phyloP scores from a whole-genome alignment of 2,888 invertebrate species.

The Drosophila seclusa region DNA sequence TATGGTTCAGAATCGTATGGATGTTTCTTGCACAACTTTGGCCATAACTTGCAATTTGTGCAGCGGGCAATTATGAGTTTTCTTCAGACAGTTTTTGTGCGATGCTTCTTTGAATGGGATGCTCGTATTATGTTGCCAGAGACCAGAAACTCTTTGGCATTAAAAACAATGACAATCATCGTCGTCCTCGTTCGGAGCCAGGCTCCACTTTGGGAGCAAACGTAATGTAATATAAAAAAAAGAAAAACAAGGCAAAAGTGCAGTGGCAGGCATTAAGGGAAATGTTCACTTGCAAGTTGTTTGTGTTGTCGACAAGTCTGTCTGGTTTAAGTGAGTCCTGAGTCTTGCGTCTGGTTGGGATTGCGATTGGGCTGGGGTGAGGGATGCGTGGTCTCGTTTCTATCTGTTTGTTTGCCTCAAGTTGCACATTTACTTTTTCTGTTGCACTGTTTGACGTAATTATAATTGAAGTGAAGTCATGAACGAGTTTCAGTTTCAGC shows the following conservation, averaged over 20 bases:
- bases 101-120: conserved; percentile 35
- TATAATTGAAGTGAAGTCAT: conserved; percentile 82
- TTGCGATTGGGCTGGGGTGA: neutral
- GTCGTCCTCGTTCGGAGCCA: conserved; percentile 32
- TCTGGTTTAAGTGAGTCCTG: conserved; percentile 32
- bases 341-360: conserved; percentile 6
- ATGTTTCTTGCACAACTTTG: conserved; percentile 54
- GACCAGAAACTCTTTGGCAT: conserved; percentile 59
- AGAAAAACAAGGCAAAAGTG: conserved; percentile 48
- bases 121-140: conserved; percentile 56
- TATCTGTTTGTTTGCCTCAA: conserved; percentile 72
- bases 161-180: conserved; percentile 66
- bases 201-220: conserved; percentile 62
- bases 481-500: conserved; percentile 72
- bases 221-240: conserved; percentile 75
- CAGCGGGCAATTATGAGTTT: conserved; percentile 74
- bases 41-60: conserved; percentile 79
- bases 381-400: conserved; percentile 22
- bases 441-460: conserved; percentile 82
- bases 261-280: conserved; percentile 74
- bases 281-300: conserved; percentile 80
- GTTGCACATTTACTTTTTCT: conserved; percentile 73
- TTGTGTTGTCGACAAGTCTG: conserved; percentile 65
- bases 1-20: conserved; percentile 43
- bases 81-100: conserved; percentile 61